These are phyloP conservation scores for Dynastes maya DNA, from an alignment of 2,888 invertebrate species.

Conservation along the genomic window DNA sequence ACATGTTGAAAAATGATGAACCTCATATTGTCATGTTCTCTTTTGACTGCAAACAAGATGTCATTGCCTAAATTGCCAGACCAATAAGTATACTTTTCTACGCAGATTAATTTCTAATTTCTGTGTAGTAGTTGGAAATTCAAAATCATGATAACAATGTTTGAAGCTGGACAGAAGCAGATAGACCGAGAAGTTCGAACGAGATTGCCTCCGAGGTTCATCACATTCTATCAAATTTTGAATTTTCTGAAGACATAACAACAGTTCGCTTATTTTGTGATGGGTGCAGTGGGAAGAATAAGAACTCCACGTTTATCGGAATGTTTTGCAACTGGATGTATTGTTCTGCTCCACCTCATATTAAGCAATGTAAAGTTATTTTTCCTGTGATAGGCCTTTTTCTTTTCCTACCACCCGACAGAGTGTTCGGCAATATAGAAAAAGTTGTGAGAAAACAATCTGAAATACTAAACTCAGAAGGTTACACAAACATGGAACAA, in stretches of 20 bases:
- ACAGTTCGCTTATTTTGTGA: not conserved
- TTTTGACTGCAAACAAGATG: too few relatives aligned
- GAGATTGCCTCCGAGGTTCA: slow-evolving; percentile 9
- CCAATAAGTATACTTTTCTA: too few relatives aligned
- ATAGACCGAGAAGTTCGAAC: not conserved
- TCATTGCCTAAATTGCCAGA: too few relatives aligned
- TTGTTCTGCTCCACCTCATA: not conserved
- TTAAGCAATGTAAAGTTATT: not conserved
- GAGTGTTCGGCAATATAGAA: not conserved
- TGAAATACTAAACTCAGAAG: not conserved
- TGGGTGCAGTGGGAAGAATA: not conserved
- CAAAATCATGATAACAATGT: not conserved
- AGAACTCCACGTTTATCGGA: slow-evolving; percentile 25
- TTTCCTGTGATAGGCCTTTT: not conserved
- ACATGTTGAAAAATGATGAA: too few relatives aligned
- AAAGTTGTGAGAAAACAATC: not conserved
- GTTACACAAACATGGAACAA: not conserved
- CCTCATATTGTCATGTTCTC: too few relatives aligned
- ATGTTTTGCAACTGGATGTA: slow-evolving; percentile 25
- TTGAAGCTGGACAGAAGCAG: not conserved
- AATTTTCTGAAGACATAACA: not conserved
- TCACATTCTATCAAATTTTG: not conserved
- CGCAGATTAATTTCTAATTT: too few relatives aligned
- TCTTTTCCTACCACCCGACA: not conserved
- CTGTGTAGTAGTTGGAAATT: too few relatives aligned